These are phyloP conservation scores for Pycnonotus jocosus DNA, from an alignment of 2,113 vertebrate genomes.

Conservation along the genomic window DNA sequence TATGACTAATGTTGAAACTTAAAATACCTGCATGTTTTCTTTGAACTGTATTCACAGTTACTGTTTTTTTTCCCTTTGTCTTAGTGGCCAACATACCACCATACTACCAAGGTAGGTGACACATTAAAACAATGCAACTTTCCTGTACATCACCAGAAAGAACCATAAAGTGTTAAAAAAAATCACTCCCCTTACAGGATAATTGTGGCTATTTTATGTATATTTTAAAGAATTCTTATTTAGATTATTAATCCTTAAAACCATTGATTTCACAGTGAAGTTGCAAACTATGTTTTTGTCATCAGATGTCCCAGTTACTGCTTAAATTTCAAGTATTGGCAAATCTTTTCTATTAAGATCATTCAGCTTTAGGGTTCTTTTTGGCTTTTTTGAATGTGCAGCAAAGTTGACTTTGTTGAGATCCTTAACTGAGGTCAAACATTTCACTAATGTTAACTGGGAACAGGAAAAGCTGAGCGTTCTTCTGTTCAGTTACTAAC, in stretches of 20 bases:
- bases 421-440: neutral
- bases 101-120: neutral
- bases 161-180: neutral
- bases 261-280: neutral
- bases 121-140: neutral
- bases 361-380: neutral
- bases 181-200: neutral
- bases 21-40: neutral
- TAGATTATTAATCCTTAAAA: neutral
- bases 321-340: neutral
- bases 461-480: neutral
- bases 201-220: neutral
- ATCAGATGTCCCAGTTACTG: neutral
- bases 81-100: neutral
- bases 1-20: neutral
- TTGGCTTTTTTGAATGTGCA: neutral
- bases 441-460: neutral
- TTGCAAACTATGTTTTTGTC: neutral
- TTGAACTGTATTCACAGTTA: neutral
- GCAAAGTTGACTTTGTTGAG: neutral
- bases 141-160: neutral
- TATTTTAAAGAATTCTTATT: neutral
- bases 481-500: neutral
- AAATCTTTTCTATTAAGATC: neutral
- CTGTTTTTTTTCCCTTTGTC: neutral